Base-by-base conservation (phyloP, 2,888 invertebrate genomes). In the Cryptophagus acutangulus region DNA sequence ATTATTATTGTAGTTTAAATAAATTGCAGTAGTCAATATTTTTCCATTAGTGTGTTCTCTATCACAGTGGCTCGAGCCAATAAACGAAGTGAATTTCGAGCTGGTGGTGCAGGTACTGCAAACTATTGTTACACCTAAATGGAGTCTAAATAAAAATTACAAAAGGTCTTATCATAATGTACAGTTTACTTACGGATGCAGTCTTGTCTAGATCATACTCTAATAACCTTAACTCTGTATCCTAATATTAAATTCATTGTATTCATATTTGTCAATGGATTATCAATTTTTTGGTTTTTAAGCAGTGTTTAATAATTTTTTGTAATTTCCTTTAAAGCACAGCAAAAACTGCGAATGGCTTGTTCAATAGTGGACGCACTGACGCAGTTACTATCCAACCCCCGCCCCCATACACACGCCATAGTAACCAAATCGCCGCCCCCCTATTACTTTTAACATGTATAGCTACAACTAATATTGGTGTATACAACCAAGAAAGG, bases 181-280 rank as follows among this genome's bases (percentile, higher is more conserved):
- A 65, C 55, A 63, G 58, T 66, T 67, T 63, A 63, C 62, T 66
- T 63, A 65, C 57, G 58, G 63, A 67, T 67, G 69, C 69, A 69
- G 68, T 69, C 68, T 69, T 68, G 59, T 65, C 66, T 68, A 68
- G 62, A 63, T 66, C 59, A 61, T 63, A 63, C 54, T 61, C 65
- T 65, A 66, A 64, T 57, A 49, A 62, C 62, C 66, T 66, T 65
- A 67, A 64, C 57, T 60, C 54, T 61, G 54, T 59, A 62, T 59
- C 58, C 67, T 69, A 67, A 66, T 62, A 66, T 65, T 69, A 70
- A 69, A 68, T 70, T 70, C 70, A 69, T 70, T 70, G 69, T 70
- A 69, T 70, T 63, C 57, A 67, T 67, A 66, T 66, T 68, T 68
- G 67, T 69, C 68, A 67, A 69, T 67, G 67, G 68, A 67, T 68